phyloP scores from a whole-genome alignment of 2,888 invertebrate genomes.

The Netelia fuscicornis region DNA sequence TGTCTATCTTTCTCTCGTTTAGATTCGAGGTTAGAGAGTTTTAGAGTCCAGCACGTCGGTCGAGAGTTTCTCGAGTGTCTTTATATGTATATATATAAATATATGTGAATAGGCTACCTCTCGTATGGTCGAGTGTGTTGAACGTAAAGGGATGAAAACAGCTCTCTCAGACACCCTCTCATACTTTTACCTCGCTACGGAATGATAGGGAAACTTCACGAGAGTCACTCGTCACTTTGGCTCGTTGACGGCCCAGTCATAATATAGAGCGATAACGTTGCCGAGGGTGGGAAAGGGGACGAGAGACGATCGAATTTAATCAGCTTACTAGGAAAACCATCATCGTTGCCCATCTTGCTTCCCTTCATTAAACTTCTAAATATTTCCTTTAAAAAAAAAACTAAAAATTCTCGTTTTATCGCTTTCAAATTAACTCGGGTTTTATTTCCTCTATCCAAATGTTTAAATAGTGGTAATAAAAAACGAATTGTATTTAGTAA shows the following conservation, averaged over 20 bases:
- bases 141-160: slow-evolving; percentile 16
- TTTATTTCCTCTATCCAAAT: too few species aligned
- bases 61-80: slow-evolving; percentile 7
- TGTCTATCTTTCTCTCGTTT: background rate
- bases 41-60: slow-evolving; percentile 12
- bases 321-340: background rate
- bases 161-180: slow-evolving; percentile 46
- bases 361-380: too few species aligned
- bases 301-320: slow-evolving; percentile 19
- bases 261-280: background rate
- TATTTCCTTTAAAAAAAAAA: too few species aligned
- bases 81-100: background rate
- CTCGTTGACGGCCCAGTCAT: slow-evolving; percentile 14
- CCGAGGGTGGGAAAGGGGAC: background rate
- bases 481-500: too few species aligned
- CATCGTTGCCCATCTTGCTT: background rate
- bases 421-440: too few species aligned
- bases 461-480: too few species aligned
- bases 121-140: background rate
- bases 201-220: slow-evolving; percentile 38
- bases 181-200: slow-evolving; percentile 33
- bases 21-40: background rate
- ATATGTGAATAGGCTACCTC: background rate
- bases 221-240: slow-evolving; percentile 29
- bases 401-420: too few species aligned